These are phyloP conservation scores for Eutolmus rufibarbis DNA, from an alignment of 2,888 invertebrate species.

Conservation along the genomic window DNA sequence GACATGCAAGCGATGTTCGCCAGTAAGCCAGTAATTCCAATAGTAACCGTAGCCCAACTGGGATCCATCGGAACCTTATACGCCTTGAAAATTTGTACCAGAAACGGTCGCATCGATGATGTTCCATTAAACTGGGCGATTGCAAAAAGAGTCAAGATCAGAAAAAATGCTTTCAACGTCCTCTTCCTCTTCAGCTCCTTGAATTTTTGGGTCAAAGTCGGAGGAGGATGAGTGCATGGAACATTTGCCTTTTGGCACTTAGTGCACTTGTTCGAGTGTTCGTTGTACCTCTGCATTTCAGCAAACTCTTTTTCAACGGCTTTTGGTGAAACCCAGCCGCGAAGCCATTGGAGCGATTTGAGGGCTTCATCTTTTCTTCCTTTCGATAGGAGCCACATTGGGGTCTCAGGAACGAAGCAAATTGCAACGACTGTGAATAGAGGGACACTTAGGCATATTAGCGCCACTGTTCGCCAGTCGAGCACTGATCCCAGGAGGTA, in stretches of 20 bases:
- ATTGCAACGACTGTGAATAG: slow-evolving; percentile 65
- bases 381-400: slow-evolving; percentile 68
- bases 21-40: slow-evolving; percentile 64
- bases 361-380: slow-evolving; percentile 66
- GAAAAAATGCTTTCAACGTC: slow-evolving; percentile 64
- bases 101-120: slow-evolving; percentile 65
- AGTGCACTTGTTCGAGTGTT: slow-evolving; percentile 48
- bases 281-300: slow-evolving; percentile 49
- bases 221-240: slow-evolving; percentile 55
- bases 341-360: slow-evolving; percentile 65
- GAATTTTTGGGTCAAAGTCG: slow-evolving; percentile 51
- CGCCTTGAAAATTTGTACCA: slow-evolving; percentile 66
- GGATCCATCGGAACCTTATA: slow-evolving; percentile 56
- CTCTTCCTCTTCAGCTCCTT: slow-evolving; percentile 64
- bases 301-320: slow-evolving; percentile 49
- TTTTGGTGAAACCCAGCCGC: slow-evolving; percentile 59
- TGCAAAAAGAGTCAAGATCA: slow-evolving; percentile 66
- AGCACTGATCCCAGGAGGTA: slow-evolving; percentile 66
- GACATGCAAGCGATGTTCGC: slow-evolving; percentile 62
- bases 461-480: slow-evolving; percentile 66
- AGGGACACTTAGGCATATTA: slow-evolving; percentile 65
- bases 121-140: slow-evolving; percentile 66
- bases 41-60: slow-evolving; percentile 65
- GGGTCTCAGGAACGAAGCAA: slow-evolving; percentile 68
- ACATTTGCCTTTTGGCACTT: slow-evolving; percentile 47